These are phyloP conservation scores for Pseudorasbora parva DNA, from an alignment of 2,113 vertebrate species.

Conservation along the genomic window DNA sequence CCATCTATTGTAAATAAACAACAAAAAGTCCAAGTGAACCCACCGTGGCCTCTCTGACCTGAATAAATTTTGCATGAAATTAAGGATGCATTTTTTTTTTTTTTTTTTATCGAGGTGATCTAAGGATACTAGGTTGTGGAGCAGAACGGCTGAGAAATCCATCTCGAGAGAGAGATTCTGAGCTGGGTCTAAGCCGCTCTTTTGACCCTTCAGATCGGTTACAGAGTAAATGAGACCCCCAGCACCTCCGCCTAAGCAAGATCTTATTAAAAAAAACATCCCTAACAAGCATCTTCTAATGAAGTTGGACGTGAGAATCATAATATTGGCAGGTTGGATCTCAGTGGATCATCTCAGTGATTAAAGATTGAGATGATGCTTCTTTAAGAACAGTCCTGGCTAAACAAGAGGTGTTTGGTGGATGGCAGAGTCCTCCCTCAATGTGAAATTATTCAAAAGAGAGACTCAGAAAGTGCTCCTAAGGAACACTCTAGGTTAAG, in stretches of 20 bases:
- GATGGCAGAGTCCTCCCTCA: neutral
- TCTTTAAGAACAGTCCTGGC: neutral
- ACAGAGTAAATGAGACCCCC: constrained; percentile 8
- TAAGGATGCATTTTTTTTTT: neutral
- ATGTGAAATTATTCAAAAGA: neutral
- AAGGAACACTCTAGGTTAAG: neutral
- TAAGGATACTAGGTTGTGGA: neutral
- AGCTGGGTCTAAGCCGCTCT: constrained; percentile 34
- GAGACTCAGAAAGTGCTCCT: neutral
- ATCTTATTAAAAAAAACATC: constrained; percentile 13
- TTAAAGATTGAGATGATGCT: neutral
- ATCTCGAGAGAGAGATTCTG: neutral
- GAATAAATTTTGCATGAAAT: neutral
- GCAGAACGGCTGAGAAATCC: constrained; percentile 13
- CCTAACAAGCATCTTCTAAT: constrained; percentile 11
- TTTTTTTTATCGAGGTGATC: neutral
- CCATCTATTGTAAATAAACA: neutral
- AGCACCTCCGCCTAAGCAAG: constrained; percentile 33
- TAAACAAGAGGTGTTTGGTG: neutral
- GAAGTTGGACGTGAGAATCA: constrained; percentile 18
- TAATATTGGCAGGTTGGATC: neutral
- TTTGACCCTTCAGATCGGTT: constrained; percentile 7
- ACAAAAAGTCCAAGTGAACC: neutral
- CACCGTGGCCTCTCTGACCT: neutral
- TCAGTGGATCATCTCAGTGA: constrained; percentile 2